phyloP scores from a whole-genome alignment of 2,888 invertebrate species.

The Scaptodrosophila latifasciaeformis region DNA sequence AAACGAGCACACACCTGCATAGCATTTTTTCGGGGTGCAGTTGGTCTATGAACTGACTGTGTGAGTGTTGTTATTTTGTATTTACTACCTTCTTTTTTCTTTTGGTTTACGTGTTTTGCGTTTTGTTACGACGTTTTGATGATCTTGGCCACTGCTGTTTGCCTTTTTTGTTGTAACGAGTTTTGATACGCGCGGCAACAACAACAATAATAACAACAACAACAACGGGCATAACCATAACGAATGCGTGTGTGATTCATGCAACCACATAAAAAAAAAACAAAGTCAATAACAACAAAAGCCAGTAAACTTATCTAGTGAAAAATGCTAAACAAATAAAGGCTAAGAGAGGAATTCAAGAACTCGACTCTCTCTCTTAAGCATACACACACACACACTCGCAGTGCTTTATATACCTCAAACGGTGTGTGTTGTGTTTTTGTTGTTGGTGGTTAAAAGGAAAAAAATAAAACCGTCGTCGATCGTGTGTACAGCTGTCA shows the following conservation, averaged over 20 bases:
- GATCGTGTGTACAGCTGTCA: conserved; percentile 51
- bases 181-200: conserved; percentile 35
- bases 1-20: conserved; percentile 20
- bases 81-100: neutral
- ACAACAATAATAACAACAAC: neutral
- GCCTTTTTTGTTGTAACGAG: conserved; percentile 48
- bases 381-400: conserved; percentile 9
- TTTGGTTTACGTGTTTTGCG: neutral
- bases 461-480: no score
- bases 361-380: conserved; percentile 18
- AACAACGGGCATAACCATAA: neutral
- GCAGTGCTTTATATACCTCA: neutral
- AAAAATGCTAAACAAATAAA: conserved; percentile 29
- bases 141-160: conserved; percentile 57
- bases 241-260: conserved; percentile 52
- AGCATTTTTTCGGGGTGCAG: conserved; percentile 23
- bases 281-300: conserved; percentile 8
- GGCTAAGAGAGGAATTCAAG: conserved; percentile 33
- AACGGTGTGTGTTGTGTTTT: conserved; percentile 4
- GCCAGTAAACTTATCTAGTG: no score
- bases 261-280: conserved; percentile 39
- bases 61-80: conserved; percentile 32
- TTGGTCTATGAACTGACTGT: conserved; percentile 14
- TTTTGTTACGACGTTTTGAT: conserved; percentile 43
- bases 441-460: conserved; percentile 5